A percentile compares a stretch with the other conserved stretches of the same genome.
These are phyloP conservation scores for Clepsis dumicolana DNA, from an alignment of 2,888 invertebrate genomes.

Conservation along the genomic window DNA sequence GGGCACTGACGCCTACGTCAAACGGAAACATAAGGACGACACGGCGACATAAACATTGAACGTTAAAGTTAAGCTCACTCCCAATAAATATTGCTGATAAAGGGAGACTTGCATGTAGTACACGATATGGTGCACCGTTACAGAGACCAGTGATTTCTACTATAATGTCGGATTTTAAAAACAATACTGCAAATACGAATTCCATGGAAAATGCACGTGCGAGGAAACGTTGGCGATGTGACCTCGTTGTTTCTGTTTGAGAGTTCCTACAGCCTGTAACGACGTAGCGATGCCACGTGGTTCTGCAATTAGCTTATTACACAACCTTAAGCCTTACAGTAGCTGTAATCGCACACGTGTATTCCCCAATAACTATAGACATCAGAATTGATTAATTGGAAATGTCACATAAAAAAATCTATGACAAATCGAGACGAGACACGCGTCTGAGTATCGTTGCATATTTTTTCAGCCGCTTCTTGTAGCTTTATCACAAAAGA, in stretches of 20 bases:
- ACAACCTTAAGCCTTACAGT: slow-evolving; percentile 5
- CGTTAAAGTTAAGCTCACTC: slow-evolving; percentile 71
- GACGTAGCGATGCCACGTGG: not conserved
- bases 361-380: slow-evolving; percentile 44
- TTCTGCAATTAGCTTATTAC: not conserved
- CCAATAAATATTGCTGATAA: slow-evolving; percentile 82
- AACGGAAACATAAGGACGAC: slow-evolving; percentile 67
- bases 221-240: too few species aligned
- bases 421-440: slow-evolving; percentile 74
- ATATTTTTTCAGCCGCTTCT: slow-evolving; percentile 66
- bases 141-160: slow-evolving; percentile 44
- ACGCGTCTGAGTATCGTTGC: slow-evolving; percentile 57
- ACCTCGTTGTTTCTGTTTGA: too few species aligned
- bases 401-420: slow-evolving; percentile 68
- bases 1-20: slow-evolving; percentile 79
- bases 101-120: slow-evolving; percentile 72
- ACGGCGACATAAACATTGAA: slow-evolving; percentile 74
- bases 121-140: slow-evolving; percentile 73
- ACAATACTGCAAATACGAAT: not conserved
- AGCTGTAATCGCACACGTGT: slow-evolving; percentile 34
- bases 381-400: slow-evolving; percentile 70
- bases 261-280: too few species aligned
- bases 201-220: not conserved
- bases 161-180: not conserved
- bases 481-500: slow-evolving; percentile 65